A percentile compares a stretch with the other conserved stretches of the same genome.
These are phyloP conservation scores for Anas platyrhynchos DNA, from an alignment of 2,113 vertebrate species.

Conservation along the genomic window DNA sequence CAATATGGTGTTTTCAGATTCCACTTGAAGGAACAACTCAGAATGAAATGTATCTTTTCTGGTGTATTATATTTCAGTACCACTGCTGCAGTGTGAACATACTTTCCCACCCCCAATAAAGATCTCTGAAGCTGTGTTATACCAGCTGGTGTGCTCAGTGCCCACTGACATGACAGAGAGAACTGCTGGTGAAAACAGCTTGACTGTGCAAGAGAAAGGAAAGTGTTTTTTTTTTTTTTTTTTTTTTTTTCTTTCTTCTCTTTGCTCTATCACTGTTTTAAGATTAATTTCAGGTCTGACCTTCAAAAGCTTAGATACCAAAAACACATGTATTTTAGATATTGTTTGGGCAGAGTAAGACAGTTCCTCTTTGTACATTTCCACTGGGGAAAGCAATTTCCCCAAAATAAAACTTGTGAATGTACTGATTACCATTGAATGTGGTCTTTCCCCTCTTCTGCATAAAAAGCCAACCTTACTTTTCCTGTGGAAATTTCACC, in stretches of 20 bases:
- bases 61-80: background rate
- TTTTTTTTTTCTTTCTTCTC: background rate
- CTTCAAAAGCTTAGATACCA: background rate
- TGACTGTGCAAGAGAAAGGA: background rate
- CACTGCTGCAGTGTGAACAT: background rate
- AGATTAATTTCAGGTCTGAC: background rate
- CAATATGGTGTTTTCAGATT: constrained; percentile 1
- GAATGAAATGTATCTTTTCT: background rate
- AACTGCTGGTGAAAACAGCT: background rate
- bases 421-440: background rate
- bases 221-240: background rate
- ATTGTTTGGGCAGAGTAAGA: background rate
- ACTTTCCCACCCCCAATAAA: background rate
- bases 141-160: background rate
- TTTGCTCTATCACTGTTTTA: background rate
- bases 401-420: background rate
- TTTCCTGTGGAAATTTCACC: background rate
- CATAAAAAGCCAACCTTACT: background rate
- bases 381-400: background rate
- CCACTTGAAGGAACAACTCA: background rate
- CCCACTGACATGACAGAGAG: background rate
- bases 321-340: background rate
- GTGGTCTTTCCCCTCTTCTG: background rate
- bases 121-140: background rate
- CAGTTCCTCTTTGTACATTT: background rate